Conservation (phyloP, 2,113 vertebrate genomes). For the Sakesphorus luctuosus region DNA sequence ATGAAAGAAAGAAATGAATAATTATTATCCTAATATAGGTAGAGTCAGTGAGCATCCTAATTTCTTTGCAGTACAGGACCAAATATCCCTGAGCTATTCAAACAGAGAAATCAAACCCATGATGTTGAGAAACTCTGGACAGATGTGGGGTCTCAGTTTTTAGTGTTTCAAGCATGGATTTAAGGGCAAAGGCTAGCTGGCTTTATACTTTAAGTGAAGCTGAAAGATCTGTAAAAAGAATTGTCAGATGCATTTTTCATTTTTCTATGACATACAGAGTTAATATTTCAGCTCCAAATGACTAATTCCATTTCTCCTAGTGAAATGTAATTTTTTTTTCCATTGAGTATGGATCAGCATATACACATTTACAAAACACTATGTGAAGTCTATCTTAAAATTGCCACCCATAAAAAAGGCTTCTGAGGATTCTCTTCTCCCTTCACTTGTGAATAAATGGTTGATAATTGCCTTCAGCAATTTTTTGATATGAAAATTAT, state of each 20-base stretch:
- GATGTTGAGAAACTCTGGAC: neutral
- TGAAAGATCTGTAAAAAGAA: neutral
- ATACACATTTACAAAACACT: neutral
- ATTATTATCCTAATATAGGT: neutral
- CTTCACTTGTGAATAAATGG: neutral
- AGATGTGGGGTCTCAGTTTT: neutral
- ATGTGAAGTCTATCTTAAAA: neutral
- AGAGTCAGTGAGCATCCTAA: neutral
- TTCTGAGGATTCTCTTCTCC: neutral
- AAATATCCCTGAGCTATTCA: neutral
- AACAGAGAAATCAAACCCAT: neutral
- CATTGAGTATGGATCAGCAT: rapidly evolving
- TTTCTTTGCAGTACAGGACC: neutral
- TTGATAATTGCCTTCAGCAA: neutral
- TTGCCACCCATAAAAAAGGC: rapidly evolving
- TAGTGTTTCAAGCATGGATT: rapidly evolving
- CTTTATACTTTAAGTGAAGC: neutral
- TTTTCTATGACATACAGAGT: neutral
- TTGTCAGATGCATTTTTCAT: neutral
- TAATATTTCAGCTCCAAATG: neutral
- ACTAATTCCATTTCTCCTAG: neutral
- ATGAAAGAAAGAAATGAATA: neutral
- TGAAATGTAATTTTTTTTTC: neutral
- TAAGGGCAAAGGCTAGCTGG: neutral
- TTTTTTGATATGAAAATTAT: neutral